These are phyloP conservation scores for Drosophila bipectinata DNA, from an alignment of 1,140 invertebrate genomes.

Conservation along the genomic window DNA sequence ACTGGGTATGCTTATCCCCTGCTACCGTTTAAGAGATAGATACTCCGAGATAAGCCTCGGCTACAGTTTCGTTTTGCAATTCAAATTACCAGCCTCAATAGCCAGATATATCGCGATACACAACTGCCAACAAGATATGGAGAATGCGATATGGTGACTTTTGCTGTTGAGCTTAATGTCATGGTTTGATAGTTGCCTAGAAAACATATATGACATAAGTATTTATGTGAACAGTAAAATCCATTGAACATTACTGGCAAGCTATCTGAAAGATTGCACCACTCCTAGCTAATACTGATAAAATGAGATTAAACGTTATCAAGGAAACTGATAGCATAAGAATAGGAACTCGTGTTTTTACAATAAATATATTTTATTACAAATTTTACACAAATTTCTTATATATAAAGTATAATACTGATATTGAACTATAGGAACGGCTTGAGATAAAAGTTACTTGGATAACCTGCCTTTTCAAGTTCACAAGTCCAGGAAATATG, in stretches of 20 bases:
- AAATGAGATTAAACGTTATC: not conserved
- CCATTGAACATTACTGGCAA: not conserved
- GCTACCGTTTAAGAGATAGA: constrained; percentile 62
- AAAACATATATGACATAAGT: not conserved
- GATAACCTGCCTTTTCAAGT: not conserved
- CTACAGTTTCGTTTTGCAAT: constrained; percentile 57
- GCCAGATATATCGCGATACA: constrained; percentile 25
- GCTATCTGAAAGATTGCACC: not conserved
- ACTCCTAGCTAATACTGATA: not conserved
- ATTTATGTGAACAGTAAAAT: not conserved
- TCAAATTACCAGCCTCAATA: constrained; percentile 57
- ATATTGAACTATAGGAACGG: not conserved
- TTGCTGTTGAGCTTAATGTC: constrained; percentile 54
- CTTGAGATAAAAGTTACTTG: not conserved
- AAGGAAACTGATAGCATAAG: not conserved
- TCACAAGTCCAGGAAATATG: constrained; percentile 14
- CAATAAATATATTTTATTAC: not conserved
- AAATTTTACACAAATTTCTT: not conserved
- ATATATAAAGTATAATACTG: not conserved
- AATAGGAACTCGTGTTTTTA: not conserved
- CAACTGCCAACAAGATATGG: constrained; percentile 40
- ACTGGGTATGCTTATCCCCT: constrained; percentile 17
- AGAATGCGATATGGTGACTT: constrained; percentile 47
- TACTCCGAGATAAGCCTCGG: constrained; percentile 43
- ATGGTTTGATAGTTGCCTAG: constrained; percentile 4